Evolutionary conservation across 2,888 invertebrate species (phyloP), one percentile per base, ranked within the genome.

Genomic region (Apotomis turbidana): DNA sequence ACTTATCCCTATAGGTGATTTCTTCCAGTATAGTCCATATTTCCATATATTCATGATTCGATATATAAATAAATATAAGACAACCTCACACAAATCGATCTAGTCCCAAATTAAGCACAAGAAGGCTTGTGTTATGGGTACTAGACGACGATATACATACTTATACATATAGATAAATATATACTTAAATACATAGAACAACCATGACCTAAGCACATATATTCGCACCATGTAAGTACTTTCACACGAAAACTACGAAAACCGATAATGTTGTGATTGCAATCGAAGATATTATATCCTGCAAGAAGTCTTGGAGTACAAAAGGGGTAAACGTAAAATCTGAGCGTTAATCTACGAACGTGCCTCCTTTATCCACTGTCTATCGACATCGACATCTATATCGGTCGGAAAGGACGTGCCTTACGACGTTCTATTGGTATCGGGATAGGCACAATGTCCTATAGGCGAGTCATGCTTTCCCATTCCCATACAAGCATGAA

Each of bases 331-430:
- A 74, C 60, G 67, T 58, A 51, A 63, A 68, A 76, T 62, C 59
- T 10, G 38, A 64, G 74, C 76, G 76, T 74, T 76, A 76, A 76
- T 76, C 77, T 78, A 77, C 73, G 68, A 71, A 76, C 79, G 80
- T 79, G 79, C 74, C 73, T 61, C 49, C 49, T 6, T 49, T 49
- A 49, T 49, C 49, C 5, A 9, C 8, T 49, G 10, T 49, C 49
- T 49, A 49, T 49, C 49, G 49, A 49, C 49, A 49, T 49, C 49
- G 49, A 49, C 49, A 9, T 49, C 49, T 49, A 49, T 10, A 49
- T 49, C 49, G 49, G 1, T 10, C 49, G 9, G 27, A 10, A 9
- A 49, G 49, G 10, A 49, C 49, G 49, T 49, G 49, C 49, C 49
- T 49, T 49, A 49, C 49, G 10, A 3, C 49, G 49, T 9, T 10